A percentile compares a stretch with the other conserved stretches of the same genome.
phyloP scores from a whole-genome alignment of 92 coral and sea anemone species.

The Ricordea florida region DNA sequence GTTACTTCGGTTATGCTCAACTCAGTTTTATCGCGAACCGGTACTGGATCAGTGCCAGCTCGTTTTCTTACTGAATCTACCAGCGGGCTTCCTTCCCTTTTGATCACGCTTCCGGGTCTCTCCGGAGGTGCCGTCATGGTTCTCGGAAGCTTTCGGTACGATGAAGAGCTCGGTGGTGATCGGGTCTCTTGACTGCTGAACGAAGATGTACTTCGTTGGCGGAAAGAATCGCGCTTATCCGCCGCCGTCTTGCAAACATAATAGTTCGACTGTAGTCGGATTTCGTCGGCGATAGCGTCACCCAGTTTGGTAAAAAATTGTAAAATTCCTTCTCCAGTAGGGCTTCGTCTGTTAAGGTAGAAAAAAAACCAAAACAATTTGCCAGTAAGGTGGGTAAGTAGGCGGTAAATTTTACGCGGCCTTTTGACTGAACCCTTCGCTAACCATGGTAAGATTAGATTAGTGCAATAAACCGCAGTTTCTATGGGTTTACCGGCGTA shows the following conservation, averaged over 20 bases:
- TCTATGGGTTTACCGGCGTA: no score
- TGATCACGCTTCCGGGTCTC: neutral
- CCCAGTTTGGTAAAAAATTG: constrained; percentile 78
- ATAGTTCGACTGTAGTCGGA: constrained; percentile 55
- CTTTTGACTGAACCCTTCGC: neutral
- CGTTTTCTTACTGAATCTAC: neutral
- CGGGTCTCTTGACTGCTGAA: neutral
- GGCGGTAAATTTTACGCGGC: no score
- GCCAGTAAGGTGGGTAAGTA: no score
- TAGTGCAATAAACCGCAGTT: no score
- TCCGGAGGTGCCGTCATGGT: constrained; percentile 11
- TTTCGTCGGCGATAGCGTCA: constrained; percentile 60
- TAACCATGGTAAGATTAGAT: no score
- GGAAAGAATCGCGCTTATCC: constrained; percentile 52
- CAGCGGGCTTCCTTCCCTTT: neutral
- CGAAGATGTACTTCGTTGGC: neutral
- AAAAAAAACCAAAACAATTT: no score
- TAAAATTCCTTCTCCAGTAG: constrained; percentile 83
- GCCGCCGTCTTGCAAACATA: constrained; percentile 42
- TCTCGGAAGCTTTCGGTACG: neutral
- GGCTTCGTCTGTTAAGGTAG: constrained; percentile 64
- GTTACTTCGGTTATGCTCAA: neutral
- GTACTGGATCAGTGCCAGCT: neutral
- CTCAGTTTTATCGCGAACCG: neutral
- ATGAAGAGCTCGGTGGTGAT: neutral